Base-by-base conservation (phyloP, 2,113 vertebrate species). In the Eidolon helvum region DNA sequence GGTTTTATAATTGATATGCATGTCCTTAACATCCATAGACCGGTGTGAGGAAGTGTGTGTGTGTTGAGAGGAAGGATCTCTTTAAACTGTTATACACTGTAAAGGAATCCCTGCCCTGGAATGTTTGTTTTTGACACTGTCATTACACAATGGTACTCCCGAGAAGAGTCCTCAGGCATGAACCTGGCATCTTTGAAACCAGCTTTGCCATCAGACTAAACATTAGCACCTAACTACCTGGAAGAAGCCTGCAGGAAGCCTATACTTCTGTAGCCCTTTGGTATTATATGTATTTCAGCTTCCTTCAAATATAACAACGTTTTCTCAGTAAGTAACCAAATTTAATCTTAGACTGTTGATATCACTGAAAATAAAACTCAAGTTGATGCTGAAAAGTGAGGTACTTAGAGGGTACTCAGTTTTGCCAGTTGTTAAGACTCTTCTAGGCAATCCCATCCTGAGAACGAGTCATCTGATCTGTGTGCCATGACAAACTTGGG, bases 271-370 rank as follows among this genome's bases (percentile, higher is more conserved):
- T 50, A 43, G 77, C n/a, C 69, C 45, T 77, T 92, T 63, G 55
- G 8, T 24, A 55, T 83, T 91, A 33, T 18, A 4, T 83, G 5
- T 83, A 4, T 82, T 83, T 55, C 19, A 55, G 21, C 50, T 97
- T 92, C 63, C 55, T 95, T 95, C 43, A 79, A 30, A 93, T 94
- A 61, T 66, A 91, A 94, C 18, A 45, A 28, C 24, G 26, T 91
- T 91, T 94, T 96, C 72, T 88, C 96, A 82, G 59, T 96, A 94
- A 84, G 53, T 96, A 94, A 84, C 59, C 21, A 72, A 61, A 35
- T 92, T 96, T 93, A 90, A 83, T 74, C 91, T 93, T 91, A 87
- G 38, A 65, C 50, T 63, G 22, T 68, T 65, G 63, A 83, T 95
- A 21, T 66, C 65, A 92, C 19, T 96, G 63, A 92, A 94, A 88